Percentiles rank a stretch among this genome's conserved stretches.
Conservation (phyloP, 2,888 invertebrate species). For the Caenorhabditis doughertyi region DNA sequence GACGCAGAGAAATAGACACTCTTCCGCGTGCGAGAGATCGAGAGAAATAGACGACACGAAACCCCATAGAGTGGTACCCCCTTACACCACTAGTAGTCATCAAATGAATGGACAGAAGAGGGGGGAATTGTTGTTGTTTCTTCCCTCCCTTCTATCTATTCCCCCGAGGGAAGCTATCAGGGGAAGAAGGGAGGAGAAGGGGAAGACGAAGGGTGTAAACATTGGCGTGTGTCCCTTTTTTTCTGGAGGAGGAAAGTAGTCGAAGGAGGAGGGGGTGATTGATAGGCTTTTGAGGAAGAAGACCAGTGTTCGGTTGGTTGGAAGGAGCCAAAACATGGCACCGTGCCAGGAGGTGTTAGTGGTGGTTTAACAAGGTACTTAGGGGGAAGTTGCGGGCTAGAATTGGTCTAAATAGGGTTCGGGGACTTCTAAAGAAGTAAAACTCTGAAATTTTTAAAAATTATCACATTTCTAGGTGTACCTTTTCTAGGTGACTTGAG, state of each 20-base stretch:
- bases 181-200: constrained; percentile 24
- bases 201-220: constrained; percentile 33
- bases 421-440: no score
- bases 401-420: no score
- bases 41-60: constrained; percentile 45
- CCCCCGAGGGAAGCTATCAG: background rate
- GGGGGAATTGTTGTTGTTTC: background rate
- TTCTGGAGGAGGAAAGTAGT: background rate
- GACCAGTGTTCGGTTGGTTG: background rate
- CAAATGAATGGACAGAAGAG: background rate
- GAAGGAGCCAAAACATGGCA: constrained; percentile 2
- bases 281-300: constrained; percentile 17
- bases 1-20: constrained; percentile 19
- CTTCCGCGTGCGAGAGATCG: constrained; percentile 1
- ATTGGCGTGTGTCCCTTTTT: constrained; percentile 13
- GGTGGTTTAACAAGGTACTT: no score
- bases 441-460: no score
- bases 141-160: background rate
- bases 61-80: constrained; percentile 26
- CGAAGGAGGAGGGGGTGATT: constrained; percentile 21
- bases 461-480: no score
- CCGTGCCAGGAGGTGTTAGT: background rate
- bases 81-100: constrained; percentile 27
- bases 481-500: no score
- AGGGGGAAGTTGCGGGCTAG: no score